Percentiles rank a stretch among this genome's conserved stretches.
Conservation (phyloP, 2,797 vertebrate species). For the Echeneis naucrates region DNA sequence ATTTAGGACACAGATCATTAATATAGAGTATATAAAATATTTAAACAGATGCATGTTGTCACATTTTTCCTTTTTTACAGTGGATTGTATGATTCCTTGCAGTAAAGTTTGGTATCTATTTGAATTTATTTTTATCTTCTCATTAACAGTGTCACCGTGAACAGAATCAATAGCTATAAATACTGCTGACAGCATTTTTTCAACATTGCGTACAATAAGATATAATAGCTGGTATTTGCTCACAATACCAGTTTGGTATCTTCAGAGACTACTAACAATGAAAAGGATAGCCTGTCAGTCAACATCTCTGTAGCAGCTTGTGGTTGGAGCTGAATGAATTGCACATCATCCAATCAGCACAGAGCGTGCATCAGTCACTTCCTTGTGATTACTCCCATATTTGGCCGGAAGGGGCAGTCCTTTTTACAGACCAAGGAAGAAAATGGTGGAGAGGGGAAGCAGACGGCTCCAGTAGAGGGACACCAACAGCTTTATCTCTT, state of each 20-base stretch:
- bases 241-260: conserved; percentile 23
- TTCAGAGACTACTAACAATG: conserved; percentile 25
- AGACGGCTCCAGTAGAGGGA: conserved; percentile 59
- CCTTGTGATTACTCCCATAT: conserved; percentile 70
- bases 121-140: too few relatives aligned
- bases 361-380: conserved; percentile 68
- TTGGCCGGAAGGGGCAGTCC: conserved; percentile 67
- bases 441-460: conserved; percentile 75
- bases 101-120: too few relatives aligned
- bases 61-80: too few relatives aligned
- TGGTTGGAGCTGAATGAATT: conserved; percentile 17
- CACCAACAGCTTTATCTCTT: conserved; percentile 65
- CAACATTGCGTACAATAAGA: too few relatives aligned
- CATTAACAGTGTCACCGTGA: too few relatives aligned
- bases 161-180: too few relatives aligned
- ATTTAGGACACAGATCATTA: too few relatives aligned
- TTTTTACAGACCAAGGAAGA: conserved; percentile 48
- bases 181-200: too few relatives aligned
- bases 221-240: conserved; percentile 29
- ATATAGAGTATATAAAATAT: too few relatives aligned
- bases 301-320: not conserved
- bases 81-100: too few relatives aligned
- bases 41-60: too few relatives aligned
- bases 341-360: conserved; percentile 75
- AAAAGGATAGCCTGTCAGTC: conserved; percentile 14